Evolutionary conservation across 2,797 vertebrate genomes (phyloP).

Genomic region (Spinibarbus caldwelli): DNA sequence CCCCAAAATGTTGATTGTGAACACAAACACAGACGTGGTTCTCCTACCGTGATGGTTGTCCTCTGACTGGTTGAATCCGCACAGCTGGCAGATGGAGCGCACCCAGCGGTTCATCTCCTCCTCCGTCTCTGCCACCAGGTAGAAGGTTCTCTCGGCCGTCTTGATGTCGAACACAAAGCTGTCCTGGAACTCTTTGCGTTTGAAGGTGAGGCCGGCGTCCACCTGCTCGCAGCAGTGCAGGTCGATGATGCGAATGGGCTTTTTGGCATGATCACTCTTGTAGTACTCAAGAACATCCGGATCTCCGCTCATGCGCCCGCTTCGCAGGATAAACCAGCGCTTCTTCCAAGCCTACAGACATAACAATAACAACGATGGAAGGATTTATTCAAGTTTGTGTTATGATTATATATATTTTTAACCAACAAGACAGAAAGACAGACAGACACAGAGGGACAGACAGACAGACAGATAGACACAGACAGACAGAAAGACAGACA

Average conservation of each 20-base stretch:
- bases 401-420: not conserved
- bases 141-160: constrained; percentile 97
- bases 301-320: constrained; percentile 97
- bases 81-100: constrained; percentile 97
- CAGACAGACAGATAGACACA: too few species aligned
- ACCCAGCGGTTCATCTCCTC: constrained; percentile 99
- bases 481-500: too few species aligned
- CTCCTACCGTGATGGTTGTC: constrained; percentile 87
- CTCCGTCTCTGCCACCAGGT: constrained; percentile 95
- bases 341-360: constrained; percentile 94
- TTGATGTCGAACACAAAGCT: constrained; percentile 99
- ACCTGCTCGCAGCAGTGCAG: constrained; percentile 98
- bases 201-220: constrained; percentile 94
- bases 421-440: not conserved
- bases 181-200: constrained; percentile 98
- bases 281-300: constrained; percentile 97
- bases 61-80: constrained; percentile 97
- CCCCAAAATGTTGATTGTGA: not conserved
- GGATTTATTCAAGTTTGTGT: not conserved
- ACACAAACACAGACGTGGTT: not conserved
- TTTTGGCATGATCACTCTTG: constrained; percentile 97
- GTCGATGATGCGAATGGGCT: constrained; percentile 94
- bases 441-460: too few species aligned
- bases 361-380: constrained; percentile 1
- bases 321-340: constrained; percentile 96